Percentiles rank a stretch among this genome's conserved stretches.
Conservation (phyloP, 30 jellyfish, hydroid and myxozoan species). For the Rhopilema esculentum region DNA sequence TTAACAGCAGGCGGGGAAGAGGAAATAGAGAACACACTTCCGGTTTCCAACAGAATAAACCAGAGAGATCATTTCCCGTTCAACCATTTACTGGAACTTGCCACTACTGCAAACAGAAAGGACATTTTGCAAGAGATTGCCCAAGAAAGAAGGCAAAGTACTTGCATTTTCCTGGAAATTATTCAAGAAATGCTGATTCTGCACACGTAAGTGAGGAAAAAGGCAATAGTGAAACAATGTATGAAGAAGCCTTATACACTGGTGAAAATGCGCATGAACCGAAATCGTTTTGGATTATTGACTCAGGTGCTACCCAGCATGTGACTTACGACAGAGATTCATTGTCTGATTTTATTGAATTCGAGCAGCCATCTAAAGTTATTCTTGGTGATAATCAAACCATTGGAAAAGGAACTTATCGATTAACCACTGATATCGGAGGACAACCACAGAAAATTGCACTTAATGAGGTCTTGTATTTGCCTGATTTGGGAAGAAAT, state of each 20-base stretch:
- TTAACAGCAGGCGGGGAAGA: conserved; percentile 44
- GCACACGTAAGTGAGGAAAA: conserved; percentile 23
- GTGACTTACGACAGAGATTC: conserved; percentile 37
- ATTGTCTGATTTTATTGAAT: conserved; percentile 41
- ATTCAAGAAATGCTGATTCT: conserved; percentile 4
- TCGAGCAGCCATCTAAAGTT: conserved; percentile 20
- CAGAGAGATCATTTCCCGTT: conserved; percentile 5
- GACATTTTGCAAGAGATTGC: conserved; percentile 64
- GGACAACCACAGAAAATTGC: conserved; percentile 36
- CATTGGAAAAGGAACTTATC: conserved; percentile 56
- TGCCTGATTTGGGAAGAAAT: conserved; percentile 46
- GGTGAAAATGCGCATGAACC: conserved; percentile 21
- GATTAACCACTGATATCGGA: conserved; percentile 38
- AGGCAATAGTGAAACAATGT: conserved; percentile 8
- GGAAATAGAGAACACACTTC: conserved; percentile 23
- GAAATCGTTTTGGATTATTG: conserved; percentile 28
- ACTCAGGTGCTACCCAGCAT: conserved; percentile 49
- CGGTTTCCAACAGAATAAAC: conserved; percentile 5
- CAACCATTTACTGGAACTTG: conserved; percentile 39
- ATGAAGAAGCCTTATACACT: conserved; percentile 27
- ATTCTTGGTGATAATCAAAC: conserved; percentile 40
- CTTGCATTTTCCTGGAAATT: conserved; percentile 11
- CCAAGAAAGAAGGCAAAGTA: conserved; percentile 30
- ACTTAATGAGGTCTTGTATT: conserved; percentile 35
- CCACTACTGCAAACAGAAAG: conserved; percentile 52